Conservation (phyloP, 2,888 invertebrate genomes). For the Aelia acuminata region DNA sequence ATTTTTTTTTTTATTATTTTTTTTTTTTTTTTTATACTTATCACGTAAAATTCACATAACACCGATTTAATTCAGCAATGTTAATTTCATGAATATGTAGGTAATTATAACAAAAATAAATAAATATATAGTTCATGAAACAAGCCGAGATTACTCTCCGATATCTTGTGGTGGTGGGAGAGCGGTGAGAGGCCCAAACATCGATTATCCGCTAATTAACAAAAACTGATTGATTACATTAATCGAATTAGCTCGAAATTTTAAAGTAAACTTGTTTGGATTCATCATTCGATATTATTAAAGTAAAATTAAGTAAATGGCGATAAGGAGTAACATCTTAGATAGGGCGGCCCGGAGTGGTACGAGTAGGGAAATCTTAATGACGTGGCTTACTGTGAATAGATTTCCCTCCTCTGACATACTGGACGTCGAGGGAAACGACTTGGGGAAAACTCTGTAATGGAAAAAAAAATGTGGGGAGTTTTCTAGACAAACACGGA, state of each 20-base stretch:
- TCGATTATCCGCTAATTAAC: neutral
- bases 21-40: too few species aligned
- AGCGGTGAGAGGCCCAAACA: neutral
- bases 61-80: too few species aligned
- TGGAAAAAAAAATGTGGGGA: conserved; percentile 3
- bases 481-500: neutral
- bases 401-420: conserved; percentile 42
- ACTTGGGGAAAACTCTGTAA: neutral
- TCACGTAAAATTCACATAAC: too few species aligned
- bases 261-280: neutral
- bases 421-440: conserved; percentile 7
- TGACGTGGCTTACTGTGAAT: conserved; percentile 8
- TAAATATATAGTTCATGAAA: too few species aligned
- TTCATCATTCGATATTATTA: neutral
- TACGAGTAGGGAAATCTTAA: neutral
- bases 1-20: too few species aligned
- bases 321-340: neutral
- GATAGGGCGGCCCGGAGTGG: neutral
- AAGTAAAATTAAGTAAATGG: neutral
- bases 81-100: too few species aligned
- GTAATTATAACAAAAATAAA: too few species aligned
- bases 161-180: neutral
- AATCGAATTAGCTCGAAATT: neutral
- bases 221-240: neutral
- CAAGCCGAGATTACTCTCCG: too few species aligned